Evolutionary conservation across 2,797 vertebrate species (phyloP).

Genomic region (Tenualosa ilisha): DNA sequence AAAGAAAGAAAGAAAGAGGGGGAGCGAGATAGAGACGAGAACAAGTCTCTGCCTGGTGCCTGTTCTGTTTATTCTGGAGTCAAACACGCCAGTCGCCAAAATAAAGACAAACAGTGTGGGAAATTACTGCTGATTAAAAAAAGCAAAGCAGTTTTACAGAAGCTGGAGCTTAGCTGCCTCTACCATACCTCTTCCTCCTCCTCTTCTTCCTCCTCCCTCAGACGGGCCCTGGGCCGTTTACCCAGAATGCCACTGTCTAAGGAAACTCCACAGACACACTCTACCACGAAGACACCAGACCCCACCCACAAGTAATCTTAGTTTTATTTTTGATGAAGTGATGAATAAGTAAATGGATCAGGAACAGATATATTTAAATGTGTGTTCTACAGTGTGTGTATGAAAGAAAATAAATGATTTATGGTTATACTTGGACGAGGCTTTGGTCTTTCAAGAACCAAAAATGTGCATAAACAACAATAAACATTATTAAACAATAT

Average conservation of each 20-base stretch:
- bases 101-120: slow-evolving; percentile 41
- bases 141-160: slow-evolving; percentile 21
- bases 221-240: not conserved
- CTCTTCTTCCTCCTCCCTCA: not conserved
- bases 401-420: not conserved
- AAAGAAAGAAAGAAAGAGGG: not conserved
- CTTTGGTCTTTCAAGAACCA: no score
- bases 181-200: not conserved
- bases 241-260: slow-evolving; percentile 1
- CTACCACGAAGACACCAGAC: not conserved
- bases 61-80: slow-evolving; percentile 45
- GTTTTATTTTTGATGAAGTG: not conserved
- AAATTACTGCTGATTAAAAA: not conserved
- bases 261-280: not conserved
- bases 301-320: not conserved
- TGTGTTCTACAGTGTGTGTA: not conserved
- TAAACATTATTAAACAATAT: no score
- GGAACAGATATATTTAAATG: no score
- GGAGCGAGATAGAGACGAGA: slow-evolving; percentile 34
- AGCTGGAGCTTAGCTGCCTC: not conserved
- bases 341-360: no score
- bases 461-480: no score
- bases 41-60: slow-evolving; percentile 38
- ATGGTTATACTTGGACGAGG: no score
- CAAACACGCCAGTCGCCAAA: slow-evolving; percentile 36